Evolutionary conservation across 2,113 vertebrate species (phyloP).

Genomic region (Scalopus aquaticus): DNA sequence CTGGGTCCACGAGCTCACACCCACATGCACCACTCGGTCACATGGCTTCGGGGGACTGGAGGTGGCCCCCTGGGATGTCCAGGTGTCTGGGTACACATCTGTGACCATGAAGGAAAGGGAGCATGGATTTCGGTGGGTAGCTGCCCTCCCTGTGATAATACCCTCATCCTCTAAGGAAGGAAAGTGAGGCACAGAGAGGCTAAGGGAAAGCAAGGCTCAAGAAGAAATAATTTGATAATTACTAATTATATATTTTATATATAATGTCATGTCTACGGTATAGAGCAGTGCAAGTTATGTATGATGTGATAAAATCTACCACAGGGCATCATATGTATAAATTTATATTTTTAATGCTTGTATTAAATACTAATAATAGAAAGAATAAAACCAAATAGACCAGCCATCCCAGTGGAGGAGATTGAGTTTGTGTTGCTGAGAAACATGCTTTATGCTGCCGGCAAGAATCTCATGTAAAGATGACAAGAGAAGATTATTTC

Average conservation of each 20-base stretch:
- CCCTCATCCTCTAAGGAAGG: background rate
- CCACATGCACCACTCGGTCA: background rate
- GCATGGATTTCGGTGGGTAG: background rate
- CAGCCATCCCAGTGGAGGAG: background rate
- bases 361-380: background rate
- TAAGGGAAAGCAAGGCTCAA: background rate
- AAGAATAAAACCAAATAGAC: background rate
- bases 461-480: background rate
- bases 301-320: background rate
- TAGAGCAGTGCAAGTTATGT: too few species aligned
- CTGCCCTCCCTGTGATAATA: background rate
- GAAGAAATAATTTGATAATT: background rate
- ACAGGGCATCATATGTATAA: too few species aligned
- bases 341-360: background rate
- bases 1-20: accelerated
- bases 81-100: too few species aligned
- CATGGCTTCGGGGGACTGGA: background rate
- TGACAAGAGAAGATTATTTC: background rate
- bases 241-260: background rate
- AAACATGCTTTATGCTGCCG: background rate
- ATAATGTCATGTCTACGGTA: background rate
- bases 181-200: background rate
- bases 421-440: background rate
- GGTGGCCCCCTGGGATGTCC: background rate
- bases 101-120: too few species aligned